phyloP scores from a whole-genome alignment of 2,797 vertebrate genomes.

The Xerus rutilus region DNA sequence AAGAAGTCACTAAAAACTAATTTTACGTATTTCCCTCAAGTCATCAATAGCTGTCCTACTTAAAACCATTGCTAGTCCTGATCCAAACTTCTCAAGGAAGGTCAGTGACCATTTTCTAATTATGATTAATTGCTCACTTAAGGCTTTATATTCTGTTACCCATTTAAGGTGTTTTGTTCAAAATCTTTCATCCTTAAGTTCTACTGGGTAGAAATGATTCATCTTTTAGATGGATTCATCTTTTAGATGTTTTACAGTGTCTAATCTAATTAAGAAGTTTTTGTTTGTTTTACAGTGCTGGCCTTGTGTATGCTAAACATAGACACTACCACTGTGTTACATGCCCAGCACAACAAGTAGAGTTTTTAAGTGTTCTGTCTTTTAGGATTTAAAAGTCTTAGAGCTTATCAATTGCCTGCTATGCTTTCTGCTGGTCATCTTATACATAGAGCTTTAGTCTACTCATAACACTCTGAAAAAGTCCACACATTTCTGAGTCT shows the following conservation, averaged over 20 bases:
- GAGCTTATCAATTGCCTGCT: not conserved
- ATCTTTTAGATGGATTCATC: no score
- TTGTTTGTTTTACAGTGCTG: not conserved
- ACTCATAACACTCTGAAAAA: not conserved
- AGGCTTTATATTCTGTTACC: not conserved
- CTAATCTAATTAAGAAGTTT: not conserved
- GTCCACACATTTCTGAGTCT: not conserved
- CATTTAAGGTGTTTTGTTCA: constrained; percentile 29
- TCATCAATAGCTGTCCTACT: not conserved
- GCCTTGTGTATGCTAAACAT: not conserved
- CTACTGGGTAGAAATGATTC: not conserved
- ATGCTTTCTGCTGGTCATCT: not conserved
- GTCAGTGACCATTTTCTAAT: not conserved
- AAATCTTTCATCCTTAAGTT: not conserved
- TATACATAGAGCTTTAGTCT: not conserved
- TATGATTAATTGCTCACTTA: constrained; percentile 41
- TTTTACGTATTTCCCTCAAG: constrained; percentile 25
- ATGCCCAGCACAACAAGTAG: no score
- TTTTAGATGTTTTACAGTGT: constrained; percentile 41
- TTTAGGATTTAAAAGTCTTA: constrained; percentile 22
- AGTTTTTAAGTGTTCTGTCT: constrained; percentile 7
- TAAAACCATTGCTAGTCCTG: constrained; percentile 29
- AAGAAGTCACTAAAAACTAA: constrained; percentile 12
- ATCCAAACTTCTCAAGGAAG: not conserved
- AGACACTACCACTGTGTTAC: not conserved